Conservation (phyloP, 2,797 vertebrate species). For the Lophius americanus region DNA sequence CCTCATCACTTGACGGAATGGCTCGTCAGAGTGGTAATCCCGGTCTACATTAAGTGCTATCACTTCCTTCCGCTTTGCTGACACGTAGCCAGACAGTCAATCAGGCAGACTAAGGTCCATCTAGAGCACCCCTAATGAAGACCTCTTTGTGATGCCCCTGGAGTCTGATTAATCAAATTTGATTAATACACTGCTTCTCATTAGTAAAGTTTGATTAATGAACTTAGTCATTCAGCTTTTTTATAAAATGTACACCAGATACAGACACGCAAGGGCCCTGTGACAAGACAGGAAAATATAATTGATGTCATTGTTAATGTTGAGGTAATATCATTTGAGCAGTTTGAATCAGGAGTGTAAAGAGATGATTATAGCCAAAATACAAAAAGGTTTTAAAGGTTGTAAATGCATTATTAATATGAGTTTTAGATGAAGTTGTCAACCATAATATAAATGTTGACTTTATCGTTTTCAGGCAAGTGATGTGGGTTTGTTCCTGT, state of each 20-base stretch:
- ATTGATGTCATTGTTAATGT: slow-evolving; percentile 30
- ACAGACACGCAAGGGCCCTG: slow-evolving; percentile 27
- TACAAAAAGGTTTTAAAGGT: neutral
- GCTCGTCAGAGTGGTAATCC: slow-evolving; percentile 58
- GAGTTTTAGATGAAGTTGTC: too few species aligned
- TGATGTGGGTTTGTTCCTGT: too few species aligned
- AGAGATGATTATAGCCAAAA: slow-evolving; percentile 23
- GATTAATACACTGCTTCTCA: slow-evolving; percentile 65
- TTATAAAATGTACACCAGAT: slow-evolving; percentile 60
- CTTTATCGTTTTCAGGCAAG: too few species aligned
- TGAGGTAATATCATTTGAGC: slow-evolving; percentile 24
- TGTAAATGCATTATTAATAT: too few species aligned
- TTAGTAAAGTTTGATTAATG: slow-evolving; percentile 67
- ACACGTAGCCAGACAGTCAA: slow-evolving; percentile 74
- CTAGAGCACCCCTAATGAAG: slow-evolving; percentile 70
- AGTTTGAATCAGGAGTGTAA: slow-evolving; percentile 3
- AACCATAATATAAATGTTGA: too few species aligned
- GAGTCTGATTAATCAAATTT: slow-evolving; percentile 54
- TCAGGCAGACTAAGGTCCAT: slow-evolving; percentile 72
- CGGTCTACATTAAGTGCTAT: slow-evolving; percentile 64
- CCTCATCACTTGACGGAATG: slow-evolving; percentile 68
- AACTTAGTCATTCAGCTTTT: slow-evolving; percentile 64
- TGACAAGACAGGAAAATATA: slow-evolving; percentile 30
- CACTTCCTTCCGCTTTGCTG: slow-evolving; percentile 60
- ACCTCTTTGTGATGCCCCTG: slow-evolving; percentile 69